A percentile compares a stretch with the other conserved stretches of the same genome.
Conservation (phyloP, 1,140 invertebrate genomes). For the Pseudomyrmex dendroicus region DNA sequence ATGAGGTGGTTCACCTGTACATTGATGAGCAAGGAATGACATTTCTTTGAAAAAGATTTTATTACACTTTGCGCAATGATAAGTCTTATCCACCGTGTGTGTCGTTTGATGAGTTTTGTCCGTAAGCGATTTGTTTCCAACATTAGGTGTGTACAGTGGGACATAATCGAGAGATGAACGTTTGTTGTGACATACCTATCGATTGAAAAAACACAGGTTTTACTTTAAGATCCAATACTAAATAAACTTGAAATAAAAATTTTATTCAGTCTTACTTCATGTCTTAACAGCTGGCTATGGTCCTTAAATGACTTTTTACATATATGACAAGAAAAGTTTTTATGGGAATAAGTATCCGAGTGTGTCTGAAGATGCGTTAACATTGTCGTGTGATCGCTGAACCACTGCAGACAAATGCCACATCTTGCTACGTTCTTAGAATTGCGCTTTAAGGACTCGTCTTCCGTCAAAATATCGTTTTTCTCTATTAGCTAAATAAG, state of each 20-base stretch:
- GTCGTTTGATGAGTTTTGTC: constrained; percentile 77
- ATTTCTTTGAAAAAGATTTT: constrained; percentile 81
- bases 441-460: constrained; percentile 67
- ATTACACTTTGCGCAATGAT: constrained; percentile 80
- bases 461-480: constrained; percentile 58
- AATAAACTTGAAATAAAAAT: constrained; percentile 7
- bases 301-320: constrained; percentile 80
- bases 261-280: constrained; percentile 70
- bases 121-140: constrained; percentile 73
- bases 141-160: constrained; percentile 66
- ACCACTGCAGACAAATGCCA: constrained; percentile 77
- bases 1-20: constrained; percentile 62
- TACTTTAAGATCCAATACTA: constrained; percentile 21
- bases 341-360: constrained; percentile 71
- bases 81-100: constrained; percentile 77
- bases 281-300: constrained; percentile 78
- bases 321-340: constrained; percentile 72
- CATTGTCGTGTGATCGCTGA: constrained; percentile 78
- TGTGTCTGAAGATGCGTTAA: constrained; percentile 78
- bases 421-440: constrained; percentile 77
- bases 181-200: constrained; percentile 76
- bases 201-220: constrained; percentile 1
- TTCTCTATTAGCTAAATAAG: constrained; percentile 68
- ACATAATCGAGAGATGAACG: constrained; percentile 53
- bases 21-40: constrained; percentile 77